Conservation (phyloP, 2,888 invertebrate species). For the Neelides folsomi region DNA sequence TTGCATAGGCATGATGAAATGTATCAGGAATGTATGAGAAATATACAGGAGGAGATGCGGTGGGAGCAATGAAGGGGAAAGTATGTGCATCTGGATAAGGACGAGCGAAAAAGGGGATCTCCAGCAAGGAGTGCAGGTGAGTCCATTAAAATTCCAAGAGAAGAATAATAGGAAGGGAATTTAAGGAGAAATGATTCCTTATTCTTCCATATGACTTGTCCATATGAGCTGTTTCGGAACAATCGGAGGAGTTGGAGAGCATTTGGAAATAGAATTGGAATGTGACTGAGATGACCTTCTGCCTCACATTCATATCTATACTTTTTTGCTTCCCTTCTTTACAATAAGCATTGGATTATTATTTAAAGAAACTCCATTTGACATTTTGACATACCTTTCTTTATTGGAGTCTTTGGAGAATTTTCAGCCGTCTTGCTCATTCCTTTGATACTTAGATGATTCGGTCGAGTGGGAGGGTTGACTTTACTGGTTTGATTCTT, state of each 20-base stretch:
- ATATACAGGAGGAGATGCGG: too few relatives aligned
- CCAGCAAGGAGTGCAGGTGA: neutral
- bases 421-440: slow-evolving; percentile 14
- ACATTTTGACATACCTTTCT: slow-evolving; percentile 24
- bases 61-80: too few relatives aligned
- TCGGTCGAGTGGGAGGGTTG: slow-evolving; percentile 4
- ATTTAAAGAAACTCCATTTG: neutral
- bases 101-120: neutral
- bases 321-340: neutral
- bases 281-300: too few relatives aligned
- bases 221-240: too few relatives aligned
- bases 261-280: too few relatives aligned
- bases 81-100: too few relatives aligned
- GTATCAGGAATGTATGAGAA: too few relatives aligned
- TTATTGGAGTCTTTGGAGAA: slow-evolving; percentile 31
- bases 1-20: too few relatives aligned
- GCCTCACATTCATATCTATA: too few relatives aligned
- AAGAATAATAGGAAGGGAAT: neutral
- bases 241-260: too few relatives aligned
- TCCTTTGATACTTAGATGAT: slow-evolving; percentile 9
- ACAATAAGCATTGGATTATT: neutral
- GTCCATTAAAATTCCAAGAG: slow-evolving; percentile 3
- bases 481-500: neutral
- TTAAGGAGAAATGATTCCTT: too few relatives aligned
- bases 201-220: too few relatives aligned